Conservation (phyloP, 1,140 invertebrate species). For the Harlomillsia oculata region DNA sequence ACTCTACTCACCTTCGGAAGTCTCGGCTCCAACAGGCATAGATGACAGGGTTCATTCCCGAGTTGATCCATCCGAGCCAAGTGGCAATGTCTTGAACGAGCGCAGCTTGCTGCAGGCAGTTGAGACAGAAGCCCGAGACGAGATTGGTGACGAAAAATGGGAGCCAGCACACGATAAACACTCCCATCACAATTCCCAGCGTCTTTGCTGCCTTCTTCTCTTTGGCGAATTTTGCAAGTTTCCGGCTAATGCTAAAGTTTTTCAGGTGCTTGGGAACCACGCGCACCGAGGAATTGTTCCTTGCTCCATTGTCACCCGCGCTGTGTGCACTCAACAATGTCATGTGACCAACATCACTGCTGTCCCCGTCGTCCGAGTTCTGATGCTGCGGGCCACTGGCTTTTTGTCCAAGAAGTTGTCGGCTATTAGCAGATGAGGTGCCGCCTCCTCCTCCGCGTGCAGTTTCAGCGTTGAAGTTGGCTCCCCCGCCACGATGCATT, state of each 20-base stretch:
- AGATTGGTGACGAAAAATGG: constrained; percentile 97
- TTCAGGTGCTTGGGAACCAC: constrained; percentile 46
- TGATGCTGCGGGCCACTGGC: constrained; percentile 19
- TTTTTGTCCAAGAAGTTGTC: neutral
- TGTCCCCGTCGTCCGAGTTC: constrained; percentile 32
- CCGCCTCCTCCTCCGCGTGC: constrained; percentile 66
- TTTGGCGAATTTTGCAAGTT: constrained; percentile 82
- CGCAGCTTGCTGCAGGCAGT: constrained; percentile 78
- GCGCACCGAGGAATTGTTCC: constrained; percentile 29
- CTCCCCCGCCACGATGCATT: constrained; percentile 74
- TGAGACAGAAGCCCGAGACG: constrained; percentile 75
- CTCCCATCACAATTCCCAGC: constrained; percentile 87
- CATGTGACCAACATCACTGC: constrained; percentile 27
- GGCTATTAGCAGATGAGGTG: neutral
- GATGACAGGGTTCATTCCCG: constrained; percentile 60
- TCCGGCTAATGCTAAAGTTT: constrained; percentile 78
- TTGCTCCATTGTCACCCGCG: constrained; percentile 15
- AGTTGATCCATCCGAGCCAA: constrained; percentile 99
- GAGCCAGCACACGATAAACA: constrained; percentile 61
- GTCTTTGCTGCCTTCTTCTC: constrained; percentile 95
- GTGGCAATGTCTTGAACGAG: constrained; percentile 86
- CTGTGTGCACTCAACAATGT: constrained; percentile 20
- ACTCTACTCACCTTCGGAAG: constrained; percentile 91
- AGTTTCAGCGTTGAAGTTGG: constrained; percentile 15
- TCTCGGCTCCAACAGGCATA: constrained; percentile 94